phyloP scores from a whole-genome alignment of 2,888 invertebrate species.

The Drosophila kuntzei region DNA sequence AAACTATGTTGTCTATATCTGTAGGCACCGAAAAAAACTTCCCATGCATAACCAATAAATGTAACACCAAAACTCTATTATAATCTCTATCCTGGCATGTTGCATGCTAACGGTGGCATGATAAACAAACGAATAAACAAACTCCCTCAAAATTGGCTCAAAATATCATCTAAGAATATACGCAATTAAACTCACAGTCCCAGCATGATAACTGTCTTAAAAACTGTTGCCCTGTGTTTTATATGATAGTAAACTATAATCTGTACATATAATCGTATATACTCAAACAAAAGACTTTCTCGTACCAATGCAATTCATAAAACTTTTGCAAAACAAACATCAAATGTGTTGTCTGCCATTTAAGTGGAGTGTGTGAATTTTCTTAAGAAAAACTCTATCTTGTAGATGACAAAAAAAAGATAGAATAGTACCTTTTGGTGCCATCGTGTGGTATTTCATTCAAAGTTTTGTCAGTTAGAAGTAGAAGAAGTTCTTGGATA shows the following conservation, averaged over 20 bases:
- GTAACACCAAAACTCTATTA: conserved; percentile 23
- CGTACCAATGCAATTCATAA: neutral
- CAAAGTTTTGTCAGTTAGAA: conserved; percentile 52
- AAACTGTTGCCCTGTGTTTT: conserved; percentile 20
- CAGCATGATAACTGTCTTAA: conserved; percentile 49
- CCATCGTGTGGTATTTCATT: conserved; percentile 33
- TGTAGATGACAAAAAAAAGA: conserved; percentile 2
- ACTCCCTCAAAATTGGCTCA: conserved; percentile 37
- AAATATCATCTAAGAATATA: conserved; percentile 10
- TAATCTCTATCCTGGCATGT: conserved; percentile 48
- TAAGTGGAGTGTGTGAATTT: conserved; percentile 10
- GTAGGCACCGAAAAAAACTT: conserved; percentile 38
- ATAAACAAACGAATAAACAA: conserved; percentile 22
- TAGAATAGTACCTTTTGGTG: conserved; percentile 9
- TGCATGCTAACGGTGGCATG: conserved; percentile 64
- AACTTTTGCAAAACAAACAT: conserved; percentile 14
- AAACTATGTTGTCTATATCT: conserved; percentile 38
- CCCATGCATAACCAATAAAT: conserved; percentile 22
- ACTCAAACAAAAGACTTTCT: neutral
- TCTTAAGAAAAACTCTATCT: neutral
- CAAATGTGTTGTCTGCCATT: conserved; percentile 13
- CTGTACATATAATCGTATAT: conserved; percentile 13
- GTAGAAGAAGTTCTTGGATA: conserved; percentile 49
- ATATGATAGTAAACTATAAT: conserved; percentile 20
- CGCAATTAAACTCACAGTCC: conserved; percentile 45